These are phyloP conservation scores for Moxostoma hubbsi DNA, from an alignment of 2,797 vertebrate genomes.

Conservation along the genomic window DNA sequence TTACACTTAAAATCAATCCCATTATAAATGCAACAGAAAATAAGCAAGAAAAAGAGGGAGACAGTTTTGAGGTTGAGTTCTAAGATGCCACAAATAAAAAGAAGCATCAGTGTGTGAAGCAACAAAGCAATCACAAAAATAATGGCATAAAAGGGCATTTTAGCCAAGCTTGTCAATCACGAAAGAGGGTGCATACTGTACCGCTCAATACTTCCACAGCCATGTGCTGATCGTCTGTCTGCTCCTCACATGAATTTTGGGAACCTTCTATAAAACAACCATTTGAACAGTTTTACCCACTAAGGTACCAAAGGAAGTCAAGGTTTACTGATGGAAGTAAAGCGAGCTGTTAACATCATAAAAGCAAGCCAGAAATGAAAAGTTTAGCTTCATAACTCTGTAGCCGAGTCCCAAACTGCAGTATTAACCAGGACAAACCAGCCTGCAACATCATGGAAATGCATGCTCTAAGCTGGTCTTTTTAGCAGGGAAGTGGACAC, in stretches of 20 bases:
- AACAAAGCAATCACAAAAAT: conserved; percentile 1
- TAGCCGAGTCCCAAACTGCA: not conserved
- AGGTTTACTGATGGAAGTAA: conserved; percentile 4
- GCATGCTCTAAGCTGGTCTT: too few species aligned
- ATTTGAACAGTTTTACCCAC: conserved; percentile 28
- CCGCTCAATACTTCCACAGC: conserved; percentile 53
- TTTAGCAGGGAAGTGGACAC: too few species aligned
- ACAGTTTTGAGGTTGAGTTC: too few species aligned
- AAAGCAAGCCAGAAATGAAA: conserved; percentile 11
- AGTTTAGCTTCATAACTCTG: not conserved
- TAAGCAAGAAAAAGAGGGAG: not conserved
- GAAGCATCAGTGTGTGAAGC: not conserved
- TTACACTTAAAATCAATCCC: not conserved
- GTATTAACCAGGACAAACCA: too few species aligned
- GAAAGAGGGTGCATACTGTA: conserved; percentile 39
- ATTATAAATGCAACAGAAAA: not conserved
- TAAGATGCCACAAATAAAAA: not conserved
- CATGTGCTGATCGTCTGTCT: conserved; percentile 40
- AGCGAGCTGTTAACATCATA: conserved; percentile 4
- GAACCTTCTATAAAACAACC: conserved; percentile 49
- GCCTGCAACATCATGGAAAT: too few species aligned
- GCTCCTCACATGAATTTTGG: conserved; percentile 46
- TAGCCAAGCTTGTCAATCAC: conserved; percentile 10
- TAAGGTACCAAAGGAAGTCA: not conserved
- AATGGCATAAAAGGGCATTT: conserved; percentile 20